Evolutionary conservation across 2,888 invertebrate species (phyloP).

Genomic region (Phengaris arion): DNA sequence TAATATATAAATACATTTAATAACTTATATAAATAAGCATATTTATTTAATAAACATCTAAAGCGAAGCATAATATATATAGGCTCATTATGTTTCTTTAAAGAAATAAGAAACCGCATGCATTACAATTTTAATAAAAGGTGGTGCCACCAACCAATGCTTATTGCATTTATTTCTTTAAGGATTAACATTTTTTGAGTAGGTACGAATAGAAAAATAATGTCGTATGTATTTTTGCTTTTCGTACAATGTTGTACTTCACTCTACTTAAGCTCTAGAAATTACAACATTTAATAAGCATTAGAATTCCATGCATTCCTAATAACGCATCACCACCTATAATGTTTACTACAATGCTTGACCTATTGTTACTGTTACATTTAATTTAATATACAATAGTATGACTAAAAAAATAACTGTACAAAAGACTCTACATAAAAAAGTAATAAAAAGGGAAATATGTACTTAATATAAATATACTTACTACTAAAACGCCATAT

Average conservation of each 20-base stretch:
- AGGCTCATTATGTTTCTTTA: neutral
- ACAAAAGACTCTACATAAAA: too few species aligned
- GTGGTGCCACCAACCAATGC: neutral
- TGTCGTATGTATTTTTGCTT: neutral
- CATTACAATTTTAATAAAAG: neutral
- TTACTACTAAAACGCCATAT: too few species aligned
- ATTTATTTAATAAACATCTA: neutral
- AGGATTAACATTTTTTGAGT: slow-evolving; percentile 2
- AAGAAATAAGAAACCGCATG: neutral
- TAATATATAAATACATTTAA: slow-evolving; percentile 21
- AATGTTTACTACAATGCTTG: neutral
- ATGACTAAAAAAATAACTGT: neutral
- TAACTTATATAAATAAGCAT: neutral
- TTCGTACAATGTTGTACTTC: slow-evolving; percentile 1
- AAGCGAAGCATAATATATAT: slow-evolving; percentile 7
- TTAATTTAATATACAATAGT: neutral
- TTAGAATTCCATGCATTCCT: slow-evolving; percentile 18
- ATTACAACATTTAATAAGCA: slow-evolving; percentile 13
- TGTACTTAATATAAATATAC: too few species aligned
- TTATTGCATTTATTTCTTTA: neutral
- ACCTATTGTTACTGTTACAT: neutral
- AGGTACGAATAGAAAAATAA: slow-evolving; percentile 2
- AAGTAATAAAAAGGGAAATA: too few species aligned
- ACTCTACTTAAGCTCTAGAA: neutral
- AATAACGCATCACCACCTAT: slow-evolving; percentile 8